Evolutionary conservation across 2,797 vertebrate genomes (phyloP), one percentile per base, ranked within the genome.

Genomic region (Gymnopithys bicolor): DNA sequence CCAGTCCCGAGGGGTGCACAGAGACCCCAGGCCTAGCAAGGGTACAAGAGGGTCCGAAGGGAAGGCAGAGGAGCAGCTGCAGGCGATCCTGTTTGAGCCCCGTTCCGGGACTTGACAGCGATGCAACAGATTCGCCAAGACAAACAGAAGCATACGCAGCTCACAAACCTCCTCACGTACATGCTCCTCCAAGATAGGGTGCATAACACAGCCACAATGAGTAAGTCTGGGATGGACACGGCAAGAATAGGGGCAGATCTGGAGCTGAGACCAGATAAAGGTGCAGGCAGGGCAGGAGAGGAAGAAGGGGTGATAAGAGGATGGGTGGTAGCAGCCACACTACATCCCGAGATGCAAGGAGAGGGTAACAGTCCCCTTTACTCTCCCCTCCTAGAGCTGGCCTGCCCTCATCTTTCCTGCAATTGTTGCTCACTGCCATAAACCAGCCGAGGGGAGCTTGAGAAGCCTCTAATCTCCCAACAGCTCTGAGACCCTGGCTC

Each of bases 1-100:
- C 9, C 1, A 45, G 18, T 45, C 9, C 13, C 0, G 4, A 32
- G 22, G 39, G 46, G 10, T 15, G 7, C 4, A 0, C 5, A 4
- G n/a, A 78, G n/a, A 19, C 23, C 28, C 32, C 23, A 56, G 37
- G 2, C 27, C 74, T 46, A 35, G n/a, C 18, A 66, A 43, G 37
- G 45, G 28, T 75, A 48, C 2, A 3, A 9, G 25, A 80, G 75
- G 14, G 28, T 21, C 53, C 18, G 14, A 19, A 27, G 21, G 13
- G 22, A 67, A 8, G 32, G 49, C 3, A 0, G 8, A 68, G 43
- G 5, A 66, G 24, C 39, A 21, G 30, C 21, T 13, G 0, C 25
- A 9, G 27, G 13, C 9, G 1, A 53, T 10, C 58, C 71, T 4
- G 0, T 35, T 27, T 0, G 0, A 64, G 71, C 17, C 53, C 64